phyloP scores from a whole-genome alignment of 2,113 vertebrate species.

The Fukomys damarensis region DNA sequence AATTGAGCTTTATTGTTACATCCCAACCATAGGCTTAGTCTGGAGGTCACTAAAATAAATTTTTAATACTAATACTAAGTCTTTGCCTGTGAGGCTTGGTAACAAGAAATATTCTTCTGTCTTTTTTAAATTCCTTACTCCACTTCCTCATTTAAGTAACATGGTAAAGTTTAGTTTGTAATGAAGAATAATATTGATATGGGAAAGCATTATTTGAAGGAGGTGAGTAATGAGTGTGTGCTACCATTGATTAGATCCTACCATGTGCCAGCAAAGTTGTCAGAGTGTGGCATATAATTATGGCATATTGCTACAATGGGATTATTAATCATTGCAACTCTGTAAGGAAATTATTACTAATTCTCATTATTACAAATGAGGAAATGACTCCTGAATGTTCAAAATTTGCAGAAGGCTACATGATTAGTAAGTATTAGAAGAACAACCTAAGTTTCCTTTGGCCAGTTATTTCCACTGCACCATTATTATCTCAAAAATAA shows the following conservation, averaged over 20 bases:
- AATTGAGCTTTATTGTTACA: not conserved
- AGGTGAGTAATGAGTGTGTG: not conserved
- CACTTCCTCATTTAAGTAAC: not conserved
- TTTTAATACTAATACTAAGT: not conserved
- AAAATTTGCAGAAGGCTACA: not conserved
- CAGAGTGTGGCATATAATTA: not conserved
- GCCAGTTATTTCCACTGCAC: not conserved
- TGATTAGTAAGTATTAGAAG: not conserved
- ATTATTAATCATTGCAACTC: not conserved
- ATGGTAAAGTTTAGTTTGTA: not conserved
- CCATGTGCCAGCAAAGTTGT: not conserved
- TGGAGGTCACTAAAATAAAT: not conserved
- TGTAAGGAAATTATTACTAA: conserved; percentile 6
- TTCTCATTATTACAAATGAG: not conserved
- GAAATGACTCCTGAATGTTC: conserved; percentile 1
- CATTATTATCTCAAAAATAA: not conserved
- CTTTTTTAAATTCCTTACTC: not conserved
- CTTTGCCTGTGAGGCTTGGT: not conserved
- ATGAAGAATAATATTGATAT: not conserved
- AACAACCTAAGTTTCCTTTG: not conserved
- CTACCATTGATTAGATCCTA: not conserved
- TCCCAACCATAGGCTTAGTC: not conserved
- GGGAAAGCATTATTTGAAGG: not conserved
- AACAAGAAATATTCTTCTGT: not conserved
- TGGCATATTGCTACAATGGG: not conserved